phyloP scores from a whole-genome alignment of 2,113 vertebrate species.

The Percina caprodes region DNA sequence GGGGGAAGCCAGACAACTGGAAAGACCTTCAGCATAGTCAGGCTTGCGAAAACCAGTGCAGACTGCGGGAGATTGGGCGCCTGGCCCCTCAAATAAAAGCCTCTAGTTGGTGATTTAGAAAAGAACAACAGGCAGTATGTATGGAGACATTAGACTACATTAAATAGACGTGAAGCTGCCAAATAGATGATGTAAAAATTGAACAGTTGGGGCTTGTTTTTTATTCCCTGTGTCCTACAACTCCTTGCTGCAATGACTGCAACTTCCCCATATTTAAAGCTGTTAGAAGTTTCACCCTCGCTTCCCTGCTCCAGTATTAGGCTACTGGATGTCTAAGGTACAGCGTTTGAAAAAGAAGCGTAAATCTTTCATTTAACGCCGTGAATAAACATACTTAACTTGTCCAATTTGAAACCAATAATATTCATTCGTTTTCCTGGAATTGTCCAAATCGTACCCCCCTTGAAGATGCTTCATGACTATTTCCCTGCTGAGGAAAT shows the following conservation, averaged over 20 bases:
- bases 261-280: too few species aligned
- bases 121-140: too few species aligned
- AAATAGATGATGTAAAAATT: not conserved
- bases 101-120: accelerated
- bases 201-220: not conserved
- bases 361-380: too few species aligned
- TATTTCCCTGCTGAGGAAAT: not conserved
- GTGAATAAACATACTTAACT: not conserved
- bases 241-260: not conserved
- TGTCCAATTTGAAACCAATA: not conserved
- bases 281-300: not conserved
- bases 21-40: not conserved
- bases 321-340: too few species aligned
- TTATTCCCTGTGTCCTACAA: not conserved
- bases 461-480: too few species aligned
- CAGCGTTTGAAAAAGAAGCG: too few species aligned
- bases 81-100: conserved; percentile 31
- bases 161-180: not conserved
- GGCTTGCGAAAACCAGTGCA: not conserved
- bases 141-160: not conserved
- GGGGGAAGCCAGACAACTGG: not conserved
- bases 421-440: too few species aligned
- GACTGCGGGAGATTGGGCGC: not conserved
- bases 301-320: too few species aligned
- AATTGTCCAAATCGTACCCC: too few species aligned